Percentiles rank a stretch among this genome's conserved stretches.
phyloP scores from a whole-genome alignment of 2,888 invertebrate species.

The Drosophila testacea region DNA sequence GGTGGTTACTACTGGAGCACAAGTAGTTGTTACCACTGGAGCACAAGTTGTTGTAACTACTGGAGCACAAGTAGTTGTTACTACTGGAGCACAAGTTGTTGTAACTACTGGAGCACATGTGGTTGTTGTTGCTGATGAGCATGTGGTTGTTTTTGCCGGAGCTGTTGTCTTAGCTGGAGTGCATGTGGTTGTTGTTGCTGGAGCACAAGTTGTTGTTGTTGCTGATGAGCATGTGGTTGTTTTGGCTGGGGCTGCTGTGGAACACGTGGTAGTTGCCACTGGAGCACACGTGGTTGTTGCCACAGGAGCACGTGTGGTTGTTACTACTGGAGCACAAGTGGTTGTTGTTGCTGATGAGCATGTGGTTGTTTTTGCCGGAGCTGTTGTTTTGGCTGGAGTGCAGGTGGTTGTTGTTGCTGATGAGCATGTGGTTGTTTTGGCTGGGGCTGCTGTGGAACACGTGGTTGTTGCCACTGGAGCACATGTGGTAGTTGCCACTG shows the following conservation, averaged over 20 bases:
- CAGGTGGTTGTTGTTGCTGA: not conserved
- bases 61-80: slow-evolving; percentile 4
- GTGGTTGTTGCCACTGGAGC: slow-evolving; percentile 9
- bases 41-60: slow-evolving; percentile 3
- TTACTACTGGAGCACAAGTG: not conserved
- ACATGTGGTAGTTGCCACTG: not conserved
- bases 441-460: slow-evolving; percentile 5
- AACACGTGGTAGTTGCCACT: not conserved
- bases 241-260: slow-evolving; percentile 16
- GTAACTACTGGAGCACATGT: slow-evolving; percentile 8
- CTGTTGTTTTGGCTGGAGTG: not conserved
- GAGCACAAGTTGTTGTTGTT: slow-evolving; percentile 6
- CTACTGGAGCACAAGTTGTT: slow-evolving; percentile 16
- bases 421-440: slow-evolving; percentile 16
- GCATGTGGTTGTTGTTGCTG: slow-evolving; percentile 23
- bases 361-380: slow-evolving; percentile 14
- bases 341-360: slow-evolving; percentile 14
- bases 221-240: slow-evolving; percentile 9
- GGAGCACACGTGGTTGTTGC: slow-evolving; percentile 9
- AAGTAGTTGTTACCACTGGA: slow-evolving; percentile 3
- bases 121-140: slow-evolving; percentile 9
- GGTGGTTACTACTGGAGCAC: not conserved
- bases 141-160: slow-evolving; percentile 17
- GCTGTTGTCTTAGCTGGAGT: slow-evolving; percentile 3
- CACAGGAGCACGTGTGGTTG: slow-evolving; percentile 20